These are phyloP conservation scores for Proteles cristata DNA, from an alignment of 2,113 vertebrate species.

Conservation along the genomic window DNA sequence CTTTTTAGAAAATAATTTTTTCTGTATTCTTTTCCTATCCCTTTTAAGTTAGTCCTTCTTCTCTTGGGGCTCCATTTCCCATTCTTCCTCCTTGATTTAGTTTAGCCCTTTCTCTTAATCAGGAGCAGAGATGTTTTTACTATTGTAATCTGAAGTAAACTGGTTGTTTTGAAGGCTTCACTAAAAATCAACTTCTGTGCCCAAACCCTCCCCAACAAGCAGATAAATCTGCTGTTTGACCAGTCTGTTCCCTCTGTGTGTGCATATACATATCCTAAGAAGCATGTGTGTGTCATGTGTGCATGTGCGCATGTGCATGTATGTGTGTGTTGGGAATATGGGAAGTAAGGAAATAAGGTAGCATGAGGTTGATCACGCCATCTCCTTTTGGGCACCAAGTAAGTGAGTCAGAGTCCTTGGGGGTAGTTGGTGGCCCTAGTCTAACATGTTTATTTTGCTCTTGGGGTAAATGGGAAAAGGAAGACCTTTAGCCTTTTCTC, in stretches of 20 bases:
- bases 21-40: neutral
- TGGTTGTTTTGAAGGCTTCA: conserved; percentile 21
- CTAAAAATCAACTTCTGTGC: neutral
- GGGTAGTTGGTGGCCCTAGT: neutral
- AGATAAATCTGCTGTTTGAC: neutral
- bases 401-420: neutral
- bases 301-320: neutral
- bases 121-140: neutral
- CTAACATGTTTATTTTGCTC: neutral
- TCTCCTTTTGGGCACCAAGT: neutral
- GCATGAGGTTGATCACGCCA: neutral
- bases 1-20: neutral
- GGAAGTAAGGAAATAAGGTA: neutral
- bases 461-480: neutral
- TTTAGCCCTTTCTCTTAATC: neutral
- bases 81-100: neutral
- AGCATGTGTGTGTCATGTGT: neutral
- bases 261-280: neutral
- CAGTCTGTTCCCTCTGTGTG: neutral
- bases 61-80: neutral
- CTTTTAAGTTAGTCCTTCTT: neutral
- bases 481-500: neutral
- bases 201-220: fast-evolving
- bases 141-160: neutral
- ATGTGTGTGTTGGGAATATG: neutral